Conservation (phyloP, 2,797 vertebrate species). For the Micrastur ruficollis region DNA sequence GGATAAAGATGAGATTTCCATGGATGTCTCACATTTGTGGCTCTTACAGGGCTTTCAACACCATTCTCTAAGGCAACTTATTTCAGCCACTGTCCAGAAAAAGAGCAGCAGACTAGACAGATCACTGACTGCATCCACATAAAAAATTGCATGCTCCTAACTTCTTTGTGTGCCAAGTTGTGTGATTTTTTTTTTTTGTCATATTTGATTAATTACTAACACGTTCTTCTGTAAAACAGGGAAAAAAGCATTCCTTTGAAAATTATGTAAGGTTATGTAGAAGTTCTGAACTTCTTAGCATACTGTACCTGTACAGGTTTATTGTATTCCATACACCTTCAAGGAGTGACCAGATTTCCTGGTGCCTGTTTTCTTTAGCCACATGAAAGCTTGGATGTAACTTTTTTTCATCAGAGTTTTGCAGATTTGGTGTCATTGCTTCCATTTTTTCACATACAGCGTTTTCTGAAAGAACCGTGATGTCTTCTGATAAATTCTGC, state of each 20-base stretch:
- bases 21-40: background rate
- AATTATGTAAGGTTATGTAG: background rate
- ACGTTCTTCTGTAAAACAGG: background rate
- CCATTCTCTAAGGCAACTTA: background rate
- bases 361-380: slow-evolving; percentile 68
- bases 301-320: slow-evolving; percentile 81
- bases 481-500: slow-evolving; percentile 58
- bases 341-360: slow-evolving; percentile 88
- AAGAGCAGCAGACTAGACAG: background rate
- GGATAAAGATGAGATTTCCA: background rate
- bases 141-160: background rate
- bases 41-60: background rate
- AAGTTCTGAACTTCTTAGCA: background rate
- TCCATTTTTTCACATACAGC: slow-evolving; percentile 65
- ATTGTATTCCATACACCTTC: slow-evolving; percentile 87
- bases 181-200: background rate
- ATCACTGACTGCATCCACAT: background rate
- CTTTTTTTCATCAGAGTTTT: slow-evolving; percentile 59
- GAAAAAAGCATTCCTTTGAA: background rate
- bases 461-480: slow-evolving; percentile 62
- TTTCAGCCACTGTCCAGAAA: background rate
- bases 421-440: slow-evolving; percentile 20
- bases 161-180: background rate
- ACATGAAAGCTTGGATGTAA: slow-evolving; percentile 67
- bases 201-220: background rate